Base-by-base conservation (phyloP, 1,140 invertebrate species). In the Leptinotarsa lineolata region DNA sequence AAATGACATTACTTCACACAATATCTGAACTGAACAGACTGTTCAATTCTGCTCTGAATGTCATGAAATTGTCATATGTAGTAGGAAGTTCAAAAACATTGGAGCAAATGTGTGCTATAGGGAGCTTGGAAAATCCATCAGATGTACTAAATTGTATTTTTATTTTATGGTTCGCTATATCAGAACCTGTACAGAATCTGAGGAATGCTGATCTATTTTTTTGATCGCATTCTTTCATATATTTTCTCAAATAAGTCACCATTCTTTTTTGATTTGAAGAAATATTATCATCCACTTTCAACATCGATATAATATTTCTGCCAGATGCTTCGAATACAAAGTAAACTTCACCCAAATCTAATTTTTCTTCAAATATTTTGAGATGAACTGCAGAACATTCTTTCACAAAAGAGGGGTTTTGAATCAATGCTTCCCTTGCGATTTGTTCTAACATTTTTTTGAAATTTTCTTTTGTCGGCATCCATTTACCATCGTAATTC, bases 11-110 rank as follows among this genome's bases (percentile, higher is more conserved):
- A 24, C 24, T 24, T 24, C 24, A 24, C 24, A 46, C 18, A 21
- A 67, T 67, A 44, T 44, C 5, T 13, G 65, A 22, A 24, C 11
- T 12, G 12, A 67, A 30, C 12, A 67, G 13, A 20, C 4, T 46
- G 12, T 67, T 67, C 3, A 67, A 67, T 15, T 67, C 65, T 15
- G 15, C 15, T 46, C 65, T 67, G 22, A 67, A 67, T 16, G 6
- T 46, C 44, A 46, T 67, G 8, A 39, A 67, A 39, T 44, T 67
- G 12, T 1, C 65, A 18, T 67, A 30, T 15, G 30, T 15, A 67
- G 22, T 46, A 13, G n/a, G 44, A 44, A 67, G 15, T 67, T 67
- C 18, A 16, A 67, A 8, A 30, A 67, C 11, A 16, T 46, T 44
- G 44, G n/a, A 18, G 44, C 65, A 67, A 39, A 21, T 67, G 24